A percentile compares a stretch with the other conserved stretches of the same genome.
Evolutionary conservation across 2,888 invertebrate species (phyloP).

Genomic region (Tipula helvola): DNA sequence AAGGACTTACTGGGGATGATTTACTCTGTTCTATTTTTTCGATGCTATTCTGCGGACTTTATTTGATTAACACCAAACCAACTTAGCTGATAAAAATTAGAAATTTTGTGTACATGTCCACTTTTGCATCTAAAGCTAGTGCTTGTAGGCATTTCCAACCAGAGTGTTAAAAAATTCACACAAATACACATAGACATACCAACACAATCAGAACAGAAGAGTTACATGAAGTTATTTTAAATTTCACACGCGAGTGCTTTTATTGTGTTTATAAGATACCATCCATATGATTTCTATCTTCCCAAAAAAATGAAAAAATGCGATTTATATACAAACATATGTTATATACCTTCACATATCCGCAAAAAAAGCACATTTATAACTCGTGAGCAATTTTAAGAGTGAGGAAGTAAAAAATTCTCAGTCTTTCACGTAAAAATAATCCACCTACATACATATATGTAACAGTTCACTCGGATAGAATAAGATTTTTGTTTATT

Average conservation of each 20-base stretch:
- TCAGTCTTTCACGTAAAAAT: neutral
- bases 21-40: no score
- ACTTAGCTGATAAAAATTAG: neutral
- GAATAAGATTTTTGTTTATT: neutral
- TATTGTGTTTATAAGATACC: neutral
- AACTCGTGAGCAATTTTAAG: neutral
- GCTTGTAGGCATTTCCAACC: neutral
- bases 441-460: neutral
- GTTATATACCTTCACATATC: neutral
- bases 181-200: neutral
- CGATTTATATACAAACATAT: neutral
- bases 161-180: neutral
- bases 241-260: neutral
- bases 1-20: no score
- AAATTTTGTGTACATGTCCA: neutral
- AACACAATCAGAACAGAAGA: neutral
- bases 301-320: neutral
- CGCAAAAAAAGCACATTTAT: neutral
- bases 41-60: no score
- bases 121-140: no score
- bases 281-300: conserved; percentile 4
- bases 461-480: neutral
- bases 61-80: no score
- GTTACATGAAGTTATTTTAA: neutral
- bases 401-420: neutral